Base-by-base conservation (phyloP, 2,888 invertebrate species). In the Drosophila meridiana region DNA sequence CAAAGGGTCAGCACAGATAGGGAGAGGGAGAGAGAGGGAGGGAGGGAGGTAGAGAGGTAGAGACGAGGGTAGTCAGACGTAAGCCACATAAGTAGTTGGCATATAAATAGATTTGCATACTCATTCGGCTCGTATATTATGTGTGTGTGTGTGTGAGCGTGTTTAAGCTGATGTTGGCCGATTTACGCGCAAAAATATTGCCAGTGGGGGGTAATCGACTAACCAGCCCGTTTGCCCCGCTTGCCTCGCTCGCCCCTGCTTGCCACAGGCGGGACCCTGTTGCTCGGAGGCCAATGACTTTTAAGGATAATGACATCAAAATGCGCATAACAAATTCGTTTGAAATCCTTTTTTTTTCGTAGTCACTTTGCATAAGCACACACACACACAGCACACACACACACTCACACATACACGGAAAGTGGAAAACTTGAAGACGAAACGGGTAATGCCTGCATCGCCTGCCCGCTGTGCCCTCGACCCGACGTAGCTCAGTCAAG, bases 291-390 rank as follows among this genome's bases (percentile, higher is more conserved):
- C 79, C 83, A 84, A 84, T 87, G 83, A 84, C 83, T 84, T 85
- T 87, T 70, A 67, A 83, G 83, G 81, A 84, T 84, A 84, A 84
- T 87, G 87, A 84, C 83, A 83, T 83, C 79, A 84, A 87, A 84
- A 87, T 84, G 87, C 82, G 87, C 83, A 84, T 84, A 84, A 81
- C 87, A 84, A 83, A 84, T 84, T 84, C 82, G 84, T 79, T 80
- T 83, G 76, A 80, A 83, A 83, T 83, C 84, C 83, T 81, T 78
- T 82, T 78, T 50, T 34, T 50, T 26, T 26, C 11, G 26, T 0
- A 78, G 65, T 71, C 80, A 80, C 72, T 84, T 87, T 82, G 79
- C 82, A 82, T 83, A 84, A 76, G 61, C 66, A 72, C 55, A 63
- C 77, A 48, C 68, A 20, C 45, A 57, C 67, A 64, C 38, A 30